These are phyloP conservation scores for Lordiphosa clarofinis DNA, from an alignment of 1,140 invertebrate genomes.

Conservation along the genomic window DNA sequence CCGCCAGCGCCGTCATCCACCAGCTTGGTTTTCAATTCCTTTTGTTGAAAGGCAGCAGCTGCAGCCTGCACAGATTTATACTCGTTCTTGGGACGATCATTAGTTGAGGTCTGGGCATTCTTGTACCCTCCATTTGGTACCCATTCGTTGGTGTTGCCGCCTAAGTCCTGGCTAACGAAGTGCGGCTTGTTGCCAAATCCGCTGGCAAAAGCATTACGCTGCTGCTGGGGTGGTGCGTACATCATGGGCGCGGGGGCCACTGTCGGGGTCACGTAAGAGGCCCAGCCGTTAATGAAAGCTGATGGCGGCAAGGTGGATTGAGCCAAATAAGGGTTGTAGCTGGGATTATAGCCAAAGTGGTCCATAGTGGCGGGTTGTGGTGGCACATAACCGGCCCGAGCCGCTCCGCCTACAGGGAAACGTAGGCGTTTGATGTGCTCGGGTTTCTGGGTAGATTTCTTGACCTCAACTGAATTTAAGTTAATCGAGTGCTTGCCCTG, in stretches of 20 bases:
- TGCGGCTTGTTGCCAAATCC: constrained; percentile 22
- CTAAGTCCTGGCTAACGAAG: constrained; percentile 6
- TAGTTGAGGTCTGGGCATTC: constrained; percentile 3
- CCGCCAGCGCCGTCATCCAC: constrained; percentile 17
- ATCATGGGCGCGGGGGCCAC: neutral
- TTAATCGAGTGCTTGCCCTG: constrained; percentile 87
- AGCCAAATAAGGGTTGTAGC: constrained; percentile 45
- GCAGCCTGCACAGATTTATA: constrained; percentile 29
- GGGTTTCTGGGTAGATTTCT: constrained; percentile 87
- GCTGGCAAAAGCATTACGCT: neutral
- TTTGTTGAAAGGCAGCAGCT: constrained; percentile 1
- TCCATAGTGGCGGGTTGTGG: constrained; percentile 50
- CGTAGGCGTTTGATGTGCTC: constrained; percentile 80
- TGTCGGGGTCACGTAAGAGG: constrained; percentile 48
- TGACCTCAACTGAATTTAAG: constrained; percentile 88
- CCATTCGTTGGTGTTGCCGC: constrained; percentile 19
- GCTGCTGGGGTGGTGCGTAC: constrained; percentile 7
- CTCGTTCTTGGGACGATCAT: constrained; percentile 33
- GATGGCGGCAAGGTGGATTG: constrained; percentile 52
- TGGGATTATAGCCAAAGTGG: constrained; percentile 26
- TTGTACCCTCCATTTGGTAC: constrained; percentile 33
- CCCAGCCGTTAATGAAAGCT: constrained; percentile 62
- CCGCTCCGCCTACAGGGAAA: constrained; percentile 39
- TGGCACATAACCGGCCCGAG: constrained; percentile 47
- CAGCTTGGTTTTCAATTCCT: neutral